A percentile compares a stretch with the other conserved stretches of the same genome.
Evolutionary conservation across 2,888 invertebrate genomes (phyloP).

Genomic region (Agriopis leucophaearia): DNA sequence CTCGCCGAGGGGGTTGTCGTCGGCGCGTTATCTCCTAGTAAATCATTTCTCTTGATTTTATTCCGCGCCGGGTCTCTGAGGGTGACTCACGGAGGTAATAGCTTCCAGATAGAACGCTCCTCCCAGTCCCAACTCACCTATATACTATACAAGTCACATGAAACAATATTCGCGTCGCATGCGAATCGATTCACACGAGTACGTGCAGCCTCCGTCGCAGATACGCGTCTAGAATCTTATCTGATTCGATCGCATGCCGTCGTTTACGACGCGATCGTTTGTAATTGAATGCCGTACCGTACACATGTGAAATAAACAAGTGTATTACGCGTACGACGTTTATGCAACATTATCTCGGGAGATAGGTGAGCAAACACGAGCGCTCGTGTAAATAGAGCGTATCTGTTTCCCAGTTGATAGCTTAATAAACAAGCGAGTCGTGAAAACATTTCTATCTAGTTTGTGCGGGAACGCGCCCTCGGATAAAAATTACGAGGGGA

Average conservation of each 20-base stretch:
- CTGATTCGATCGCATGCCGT: slow-evolving; percentile 33
- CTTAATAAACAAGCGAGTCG: slow-evolving; percentile 83
- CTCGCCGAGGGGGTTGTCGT: slow-evolving; percentile 57
- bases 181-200: slow-evolving; percentile 58
- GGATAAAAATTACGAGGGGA: slow-evolving; percentile 82
- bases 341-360: slow-evolving; percentile 81
- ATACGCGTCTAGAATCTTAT: slow-evolving; percentile 54
- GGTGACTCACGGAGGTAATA: slow-evolving; percentile 70
- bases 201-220: slow-evolving; percentile 66
- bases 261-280: slow-evolving; percentile 55
- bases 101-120: slow-evolving; percentile 72
- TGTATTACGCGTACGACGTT: slow-evolving; percentile 63
- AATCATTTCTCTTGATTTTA: slow-evolving; percentile 82
- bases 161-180: slow-evolving; percentile 77
- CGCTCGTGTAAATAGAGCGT: slow-evolving; percentile 77
- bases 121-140: slow-evolving; percentile 65
- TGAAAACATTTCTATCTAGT: slow-evolving; percentile 83
- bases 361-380: slow-evolving; percentile 77
- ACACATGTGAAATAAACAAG: slow-evolving; percentile 66
- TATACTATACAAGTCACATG: slow-evolving; percentile 70
- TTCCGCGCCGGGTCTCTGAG: slow-evolving; percentile 67
- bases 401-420: slow-evolving; percentile 81
- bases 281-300: slow-evolving; percentile 68
- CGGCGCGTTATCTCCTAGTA: slow-evolving; percentile 69
- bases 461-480: slow-evolving; percentile 76